phyloP scores from a whole-genome alignment of 2,113 vertebrate genomes.

The Hemichromis elongatus region DNA sequence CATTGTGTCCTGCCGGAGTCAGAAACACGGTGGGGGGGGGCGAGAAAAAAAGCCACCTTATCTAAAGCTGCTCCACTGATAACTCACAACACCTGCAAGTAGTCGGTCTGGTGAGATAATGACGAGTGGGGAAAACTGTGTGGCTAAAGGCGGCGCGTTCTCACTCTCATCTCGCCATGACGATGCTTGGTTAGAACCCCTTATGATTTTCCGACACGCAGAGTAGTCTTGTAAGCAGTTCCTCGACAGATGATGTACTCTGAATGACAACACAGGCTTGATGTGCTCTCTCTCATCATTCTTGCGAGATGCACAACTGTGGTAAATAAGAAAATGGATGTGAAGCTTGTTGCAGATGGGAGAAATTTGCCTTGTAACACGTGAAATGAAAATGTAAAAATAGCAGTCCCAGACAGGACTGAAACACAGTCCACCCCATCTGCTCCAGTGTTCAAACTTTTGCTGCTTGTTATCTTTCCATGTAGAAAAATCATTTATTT shows the following conservation, averaged over 20 bases:
- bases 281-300: not conserved
- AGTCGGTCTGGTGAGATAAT: constrained; percentile 35
- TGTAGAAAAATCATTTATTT: not conserved
- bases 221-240: not conserved
- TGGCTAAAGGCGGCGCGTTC: not conserved
- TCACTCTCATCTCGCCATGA: not conserved
- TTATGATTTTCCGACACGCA: not conserved
- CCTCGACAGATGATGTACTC: not conserved
- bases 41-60: not conserved
- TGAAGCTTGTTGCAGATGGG: not conserved
- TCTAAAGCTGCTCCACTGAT: constrained; percentile 30
- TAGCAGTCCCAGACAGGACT: not conserved
- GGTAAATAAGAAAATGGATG: not conserved
- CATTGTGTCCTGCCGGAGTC: constrained; percentile 7
- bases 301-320: not conserved
- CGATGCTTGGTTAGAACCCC: not conserved
- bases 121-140: constrained; percentile 12
- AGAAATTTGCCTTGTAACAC: not conserved
- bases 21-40: not conserved
- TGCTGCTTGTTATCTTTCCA: not conserved
- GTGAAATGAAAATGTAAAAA: not conserved
- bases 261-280: not conserved
- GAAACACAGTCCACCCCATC: not conserved
- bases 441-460: not conserved
- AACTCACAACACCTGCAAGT: constrained; percentile 45